phyloP scores from a whole-genome alignment of 2,888 invertebrate species.

The Cheiracanthium punctorium region DNA sequence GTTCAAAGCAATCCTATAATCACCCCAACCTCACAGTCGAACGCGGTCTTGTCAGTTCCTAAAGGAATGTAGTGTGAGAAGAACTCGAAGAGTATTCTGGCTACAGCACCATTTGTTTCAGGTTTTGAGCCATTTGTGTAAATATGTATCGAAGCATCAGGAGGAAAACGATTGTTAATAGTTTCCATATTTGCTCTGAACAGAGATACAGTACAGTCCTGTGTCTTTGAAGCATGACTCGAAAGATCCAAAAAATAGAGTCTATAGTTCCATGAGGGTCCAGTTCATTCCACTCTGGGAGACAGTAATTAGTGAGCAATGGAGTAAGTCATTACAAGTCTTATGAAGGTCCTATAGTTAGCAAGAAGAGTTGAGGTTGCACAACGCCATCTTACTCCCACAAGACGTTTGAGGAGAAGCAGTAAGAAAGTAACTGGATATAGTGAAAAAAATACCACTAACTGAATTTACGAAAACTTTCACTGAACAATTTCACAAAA shows the following conservation, averaged over 20 bases:
- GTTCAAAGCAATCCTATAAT: background rate
- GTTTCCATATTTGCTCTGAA: background rate
- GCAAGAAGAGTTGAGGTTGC: background rate
- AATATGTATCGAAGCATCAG: background rate
- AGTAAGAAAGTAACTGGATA: too few relatives aligned
- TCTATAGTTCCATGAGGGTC: background rate
- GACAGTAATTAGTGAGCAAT: background rate
- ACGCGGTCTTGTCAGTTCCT: background rate
- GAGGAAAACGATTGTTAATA: background rate
- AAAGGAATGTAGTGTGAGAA: background rate
- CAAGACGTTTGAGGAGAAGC: conserved; percentile 8
- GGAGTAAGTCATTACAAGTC: conserved; percentile 13
- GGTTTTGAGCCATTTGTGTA: background rate
- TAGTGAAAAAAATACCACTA: too few relatives aligned
- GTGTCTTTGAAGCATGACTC: background rate
- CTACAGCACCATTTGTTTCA: background rate
- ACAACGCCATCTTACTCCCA: conserved; percentile 1
- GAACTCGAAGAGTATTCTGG: background rate
- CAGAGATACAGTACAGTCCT: background rate
- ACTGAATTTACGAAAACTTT: too few relatives aligned
- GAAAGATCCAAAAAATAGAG: background rate
- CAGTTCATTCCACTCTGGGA: background rate
- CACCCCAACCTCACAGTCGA: background rate
- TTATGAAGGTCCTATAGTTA: conserved; percentile 10
- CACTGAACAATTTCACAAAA: too few relatives aligned